phyloP scores from a whole-genome alignment of 2,888 invertebrate species.

The Mimas tiliae region DNA sequence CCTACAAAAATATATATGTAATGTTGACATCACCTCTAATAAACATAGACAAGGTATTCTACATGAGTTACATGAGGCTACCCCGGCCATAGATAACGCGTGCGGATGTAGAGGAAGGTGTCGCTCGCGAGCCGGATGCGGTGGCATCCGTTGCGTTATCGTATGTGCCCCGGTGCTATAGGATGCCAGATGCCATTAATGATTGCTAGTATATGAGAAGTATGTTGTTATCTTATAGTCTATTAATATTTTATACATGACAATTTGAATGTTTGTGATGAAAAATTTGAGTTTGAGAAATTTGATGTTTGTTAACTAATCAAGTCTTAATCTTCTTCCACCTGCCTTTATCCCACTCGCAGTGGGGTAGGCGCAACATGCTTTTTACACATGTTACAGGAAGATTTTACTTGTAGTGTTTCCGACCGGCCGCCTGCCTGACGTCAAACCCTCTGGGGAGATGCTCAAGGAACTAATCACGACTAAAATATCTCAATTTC shows the following conservation, averaged over 20 bases:
- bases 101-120: constrained; percentile 56
- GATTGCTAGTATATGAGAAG: constrained; percentile 6
- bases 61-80: constrained; percentile 36
- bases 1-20: neutral
- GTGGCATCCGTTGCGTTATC: constrained; percentile 56
- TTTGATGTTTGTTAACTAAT: too few species aligned
- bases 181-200: constrained; percentile 29
- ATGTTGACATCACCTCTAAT: neutral
- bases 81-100: constrained; percentile 48
- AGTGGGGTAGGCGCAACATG: too few species aligned
- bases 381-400: too few species aligned
- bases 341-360: too few species aligned
- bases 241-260: neutral
- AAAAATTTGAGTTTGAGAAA: too few species aligned
- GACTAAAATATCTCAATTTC: too few species aligned
- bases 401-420: too few species aligned
- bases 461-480: too few species aligned
- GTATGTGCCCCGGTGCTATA: constrained; percentile 38
- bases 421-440: too few species aligned
- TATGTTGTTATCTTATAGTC: neutral
- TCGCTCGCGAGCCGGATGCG: constrained; percentile 51
- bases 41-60: neutral
- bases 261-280: too few species aligned
- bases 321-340: too few species aligned
- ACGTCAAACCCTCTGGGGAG: too few species aligned